These are phyloP conservation scores for Manis javanica DNA, from an alignment of 2,797 vertebrate species.

Conservation along the genomic window DNA sequence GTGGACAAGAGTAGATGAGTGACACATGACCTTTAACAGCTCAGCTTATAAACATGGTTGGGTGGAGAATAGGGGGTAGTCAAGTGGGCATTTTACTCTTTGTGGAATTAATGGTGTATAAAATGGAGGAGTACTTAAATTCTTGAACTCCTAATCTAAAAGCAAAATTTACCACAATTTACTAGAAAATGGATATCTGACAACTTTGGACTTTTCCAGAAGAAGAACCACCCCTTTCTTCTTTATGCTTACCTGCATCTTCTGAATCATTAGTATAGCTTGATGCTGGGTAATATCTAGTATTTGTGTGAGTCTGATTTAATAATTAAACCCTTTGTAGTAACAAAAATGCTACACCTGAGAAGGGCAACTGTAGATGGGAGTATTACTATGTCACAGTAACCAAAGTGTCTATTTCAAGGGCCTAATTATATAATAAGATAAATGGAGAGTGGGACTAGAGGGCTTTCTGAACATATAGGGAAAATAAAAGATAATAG, in stretches of 20 bases:
- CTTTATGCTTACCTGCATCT: background rate
- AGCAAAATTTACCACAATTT: slow-evolving; percentile 22
- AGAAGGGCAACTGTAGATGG: background rate
- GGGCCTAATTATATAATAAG: slow-evolving; percentile 45
- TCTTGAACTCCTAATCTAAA: background rate
- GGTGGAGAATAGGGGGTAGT: background rate
- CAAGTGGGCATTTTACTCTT: background rate
- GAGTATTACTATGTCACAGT: slow-evolving; percentile 19
- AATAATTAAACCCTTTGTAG: slow-evolving; percentile 22
- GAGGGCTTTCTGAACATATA: background rate
- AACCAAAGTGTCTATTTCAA: background rate
- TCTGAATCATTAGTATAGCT: slow-evolving; percentile 41
- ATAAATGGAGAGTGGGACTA: background rate
- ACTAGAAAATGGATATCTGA: background rate
- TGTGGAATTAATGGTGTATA: background rate
- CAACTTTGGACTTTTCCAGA: background rate
- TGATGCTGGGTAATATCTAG: slow-evolving; percentile 3
- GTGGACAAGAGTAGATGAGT: background rate
- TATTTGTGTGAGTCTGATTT: slow-evolving; percentile 6
- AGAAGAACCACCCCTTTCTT: background rate
- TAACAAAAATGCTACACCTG: slow-evolving; percentile 12
- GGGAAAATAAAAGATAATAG: background rate
- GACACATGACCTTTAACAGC: background rate
- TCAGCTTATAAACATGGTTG: background rate
- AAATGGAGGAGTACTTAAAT: background rate